A percentile compares a stretch with the other conserved stretches of the same genome.
phyloP scores from a whole-genome alignment of 2,113 vertebrate genomes.

The Rynchops niger region DNA sequence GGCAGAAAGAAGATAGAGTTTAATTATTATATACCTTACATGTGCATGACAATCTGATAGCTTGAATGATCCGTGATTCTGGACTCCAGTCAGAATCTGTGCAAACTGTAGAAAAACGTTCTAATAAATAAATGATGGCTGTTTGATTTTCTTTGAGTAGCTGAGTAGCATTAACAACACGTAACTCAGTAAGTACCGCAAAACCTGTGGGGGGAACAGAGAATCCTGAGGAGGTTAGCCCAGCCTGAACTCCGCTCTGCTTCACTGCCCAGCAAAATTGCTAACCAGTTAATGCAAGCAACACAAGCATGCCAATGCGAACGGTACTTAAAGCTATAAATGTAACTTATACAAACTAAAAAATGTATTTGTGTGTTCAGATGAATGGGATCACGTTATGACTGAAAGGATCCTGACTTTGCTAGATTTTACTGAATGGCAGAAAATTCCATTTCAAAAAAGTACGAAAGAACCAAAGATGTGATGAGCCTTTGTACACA shows the following conservation, averaged over 20 bases:
- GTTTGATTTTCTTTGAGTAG: conserved; percentile 29
- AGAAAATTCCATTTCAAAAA: conserved; percentile 5
- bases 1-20: background rate
- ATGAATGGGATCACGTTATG: background rate
- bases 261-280: conserved; percentile 32
- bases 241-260: conserved; percentile 23
- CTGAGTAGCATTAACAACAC: background rate
- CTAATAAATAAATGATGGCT: conserved; percentile 34
- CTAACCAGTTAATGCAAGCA: background rate
- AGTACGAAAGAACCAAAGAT: background rate
- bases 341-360: background rate
- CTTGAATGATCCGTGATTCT: background rate
- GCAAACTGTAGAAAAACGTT: background rate
- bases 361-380: background rate
- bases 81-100: background rate
- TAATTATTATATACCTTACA: background rate
- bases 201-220: background rate
- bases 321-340: background rate
- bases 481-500: conserved; percentile 23
- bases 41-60: background rate
- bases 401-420: background rate
- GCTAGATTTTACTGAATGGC: background rate
- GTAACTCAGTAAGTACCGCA: background rate
- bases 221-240: background rate
- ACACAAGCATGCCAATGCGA: background rate